These are phyloP conservation scores for Drosophila ogumai DNA, from an alignment of 1,140 invertebrate species.

Conservation along the genomic window DNA sequence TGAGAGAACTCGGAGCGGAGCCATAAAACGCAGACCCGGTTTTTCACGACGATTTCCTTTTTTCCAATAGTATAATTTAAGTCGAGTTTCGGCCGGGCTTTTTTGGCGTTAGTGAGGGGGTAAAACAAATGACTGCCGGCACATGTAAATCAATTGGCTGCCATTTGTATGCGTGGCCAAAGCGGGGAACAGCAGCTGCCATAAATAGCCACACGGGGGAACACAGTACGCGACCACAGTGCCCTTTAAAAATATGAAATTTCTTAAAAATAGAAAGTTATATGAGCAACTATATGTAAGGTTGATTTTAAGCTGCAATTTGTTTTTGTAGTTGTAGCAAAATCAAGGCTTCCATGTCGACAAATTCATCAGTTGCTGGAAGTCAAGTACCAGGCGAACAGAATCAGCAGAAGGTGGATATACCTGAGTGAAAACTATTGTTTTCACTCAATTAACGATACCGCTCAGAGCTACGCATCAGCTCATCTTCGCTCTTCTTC, in stretches of 20 bases:
- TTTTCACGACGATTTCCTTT: slow-evolving; percentile 43
- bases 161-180: slow-evolving; percentile 76
- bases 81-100: background rate
- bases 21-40: slow-evolving; percentile 44
- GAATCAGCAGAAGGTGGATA: too few relatives aligned
- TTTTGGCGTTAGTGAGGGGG: background rate
- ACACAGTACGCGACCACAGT: background rate
- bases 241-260: background rate
- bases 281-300: background rate
- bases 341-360: too few relatives aligned
- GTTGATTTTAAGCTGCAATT: too few relatives aligned
- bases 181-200: slow-evolving; percentile 70
- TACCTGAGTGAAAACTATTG: too few relatives aligned
- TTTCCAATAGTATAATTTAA: slow-evolving; percentile 52
- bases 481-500: too few relatives aligned
- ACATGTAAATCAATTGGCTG: slow-evolving; percentile 80
- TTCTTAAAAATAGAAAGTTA: background rate
- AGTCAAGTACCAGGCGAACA: too few relatives aligned
- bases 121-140: slow-evolving; percentile 43
- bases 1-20: slow-evolving; percentile 2
- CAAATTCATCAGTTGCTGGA: too few relatives aligned
- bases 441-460: too few relatives aligned
- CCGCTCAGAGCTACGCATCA: too few relatives aligned
- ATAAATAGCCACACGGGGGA: slow-evolving; percentile 56
- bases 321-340: too few relatives aligned